These are phyloP conservation scores for Coturnix japonica DNA, from an alignment of 2,113 vertebrate species.

Conservation along the genomic window DNA sequence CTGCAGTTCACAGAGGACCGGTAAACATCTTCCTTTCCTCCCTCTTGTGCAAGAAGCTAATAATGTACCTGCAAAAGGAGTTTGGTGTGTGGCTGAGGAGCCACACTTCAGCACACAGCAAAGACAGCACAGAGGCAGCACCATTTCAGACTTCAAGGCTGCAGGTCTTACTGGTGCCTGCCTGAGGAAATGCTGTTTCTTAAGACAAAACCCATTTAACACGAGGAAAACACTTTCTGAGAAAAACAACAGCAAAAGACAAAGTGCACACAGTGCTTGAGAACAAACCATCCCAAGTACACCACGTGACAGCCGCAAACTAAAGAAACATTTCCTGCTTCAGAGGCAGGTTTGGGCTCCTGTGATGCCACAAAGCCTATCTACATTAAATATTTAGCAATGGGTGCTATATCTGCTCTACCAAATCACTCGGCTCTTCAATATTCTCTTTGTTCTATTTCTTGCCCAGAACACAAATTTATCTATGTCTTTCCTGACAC, in stretches of 20 bases:
- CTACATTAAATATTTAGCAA: conserved; percentile 45
- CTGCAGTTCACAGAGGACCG: not conserved
- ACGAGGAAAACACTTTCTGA: not conserved
- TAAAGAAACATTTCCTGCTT: not conserved
- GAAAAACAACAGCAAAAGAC: not conserved
- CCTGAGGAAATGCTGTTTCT: not conserved
- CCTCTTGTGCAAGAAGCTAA: not conserved
- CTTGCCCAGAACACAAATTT: conserved; percentile 32
- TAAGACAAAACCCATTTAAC: not conserved
- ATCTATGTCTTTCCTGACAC: conserved; percentile 35
- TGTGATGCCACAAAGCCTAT: not conserved
- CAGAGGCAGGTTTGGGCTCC: not conserved
- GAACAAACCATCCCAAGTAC: not conserved
- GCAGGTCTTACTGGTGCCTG: not conserved
- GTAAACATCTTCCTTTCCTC: not conserved
- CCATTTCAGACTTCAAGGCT: not conserved
- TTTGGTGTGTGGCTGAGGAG: not conserved
- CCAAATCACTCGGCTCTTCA: not conserved
- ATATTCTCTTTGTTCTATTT: conserved; percentile 34
- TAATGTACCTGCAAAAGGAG: not conserved
- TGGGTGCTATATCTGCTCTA: conserved; percentile 17
- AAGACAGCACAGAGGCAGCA: not conserved
- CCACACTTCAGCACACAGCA: not conserved
- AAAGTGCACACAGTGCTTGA: not conserved
- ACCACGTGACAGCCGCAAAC: not conserved